These are phyloP conservation scores for human DNA, from an alignment of 2,113 vertebrate genomes.

Conservation along the genomic window GRCh38 chr1:172464001-172464500, in stretches of 20 bases:
- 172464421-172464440: background rate
- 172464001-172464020: background rate
- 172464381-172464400: background rate
- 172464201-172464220: background rate
- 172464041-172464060: background rate
- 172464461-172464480: background rate
- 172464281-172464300: background rate
- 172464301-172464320: slow-evolving; percentile 11
- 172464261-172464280: background rate
- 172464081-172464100: background rate
- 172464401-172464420: background rate
- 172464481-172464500: background rate
- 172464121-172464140: background rate
- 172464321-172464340: background rate
- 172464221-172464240: background rate
- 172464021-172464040: background rate
- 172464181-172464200: background rate
- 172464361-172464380: background rate
- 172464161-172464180: background rate
- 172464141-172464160: background rate
- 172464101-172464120: background rate
- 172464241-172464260: background rate
- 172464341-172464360: slow-evolving; percentile 22
- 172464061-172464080: background rate
- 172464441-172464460: background rate